Evolutionary conservation across 2,797 vertebrate genomes (phyloP), one percentile per base, ranked within the genome.

Genomic region (Oreortyx pictus): DNA sequence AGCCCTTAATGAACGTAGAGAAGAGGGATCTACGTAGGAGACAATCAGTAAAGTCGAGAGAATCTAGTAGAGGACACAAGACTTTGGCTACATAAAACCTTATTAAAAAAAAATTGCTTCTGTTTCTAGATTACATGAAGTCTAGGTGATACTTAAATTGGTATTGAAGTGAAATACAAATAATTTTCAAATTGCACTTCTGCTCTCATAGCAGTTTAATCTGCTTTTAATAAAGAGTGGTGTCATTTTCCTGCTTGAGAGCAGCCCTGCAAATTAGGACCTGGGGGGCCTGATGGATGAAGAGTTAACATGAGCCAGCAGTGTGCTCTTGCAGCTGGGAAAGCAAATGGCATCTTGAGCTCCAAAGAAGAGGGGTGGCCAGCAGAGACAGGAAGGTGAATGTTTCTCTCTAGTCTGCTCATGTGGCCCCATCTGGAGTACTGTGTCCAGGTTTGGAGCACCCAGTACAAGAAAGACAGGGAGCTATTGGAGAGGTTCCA

Each of bases 1-100:
- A 39, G 7, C 14, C 15, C 64, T 81, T 67, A 47, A 10, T 56
- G 25, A 46, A 57, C n/a, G 7, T 33, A 19, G 49, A 41, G 8
- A 23, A 64, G 7, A 27, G 4, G 2, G 2, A 43, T 43, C 24
- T 65, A 8, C 72, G 7, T 22, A 44, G 19, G 7, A 7, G n/a
- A 89, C 9, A 2, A 3, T 4, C 1, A 0, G 2, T 33, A 22
- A 82, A 8, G 14, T 61, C 18, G 37, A 2, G 37, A 17, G 9
- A 6, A 19, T 56, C 41, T 46, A 64, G 7, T 8, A 82, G 82
- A 81, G 9, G 33, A 37, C 46, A 60, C 3, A 67, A 60, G 8
- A 25, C 9, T 62, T 68, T 29, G 7, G 23, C 5, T 23, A 14
- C 16, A 16, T 14, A 83, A 56, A 73, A 23, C 13, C 33, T 74